Base-by-base conservation (phyloP, 2,888 invertebrate species). In the Orthonychiurus folsomi region DNA sequence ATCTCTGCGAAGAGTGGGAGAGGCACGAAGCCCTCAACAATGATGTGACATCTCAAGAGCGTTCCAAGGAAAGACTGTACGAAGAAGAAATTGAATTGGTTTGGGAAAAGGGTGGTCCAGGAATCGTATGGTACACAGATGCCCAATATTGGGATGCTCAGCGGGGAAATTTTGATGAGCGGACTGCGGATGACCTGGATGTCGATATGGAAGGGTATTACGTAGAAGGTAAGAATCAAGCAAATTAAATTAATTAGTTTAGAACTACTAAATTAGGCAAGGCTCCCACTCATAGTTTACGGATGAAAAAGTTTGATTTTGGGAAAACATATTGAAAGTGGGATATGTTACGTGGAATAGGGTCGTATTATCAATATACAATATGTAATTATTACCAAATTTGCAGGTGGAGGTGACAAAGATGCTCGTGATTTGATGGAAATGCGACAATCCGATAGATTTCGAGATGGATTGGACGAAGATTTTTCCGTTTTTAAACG, bases 51-150 rank as follows among this genome's bases (percentile, higher is more conserved):
- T 62, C 66, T 25, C 75, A 79, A 76, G 74, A 77, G 60, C 73
- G 81, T 50, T 78, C 77, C 55, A 80, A 79, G 66, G 80, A 81
- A 68, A 66, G 80, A 12, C 70, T 80, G 50, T 81, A 73, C 66
- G 78, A 78, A 68, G 74, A 77, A 63, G 75, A 76, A 67, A 74
- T 76, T 52, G 77, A 77, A 70, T 73, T 81, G 23, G 79, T 79
- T 48, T 83, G 82, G 82, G 82, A 82, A 72, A 82, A 83, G 73
- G 83, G 82, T 62, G 61, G 82, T 3, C 78, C 81, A 59, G 83
- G 83, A 64, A 75, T 82, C 0, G 81, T 82, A 5, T 82, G 80
- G 74, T 80, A 82, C 71, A 83, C 81, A 1, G 83, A 82, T 74
- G 81, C 80, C 20, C 78, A 78, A 67, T 79, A 76, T 73, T 82